Base-by-base conservation (phyloP, 2,888 invertebrate species). In the Galeruca laticollis region DNA sequence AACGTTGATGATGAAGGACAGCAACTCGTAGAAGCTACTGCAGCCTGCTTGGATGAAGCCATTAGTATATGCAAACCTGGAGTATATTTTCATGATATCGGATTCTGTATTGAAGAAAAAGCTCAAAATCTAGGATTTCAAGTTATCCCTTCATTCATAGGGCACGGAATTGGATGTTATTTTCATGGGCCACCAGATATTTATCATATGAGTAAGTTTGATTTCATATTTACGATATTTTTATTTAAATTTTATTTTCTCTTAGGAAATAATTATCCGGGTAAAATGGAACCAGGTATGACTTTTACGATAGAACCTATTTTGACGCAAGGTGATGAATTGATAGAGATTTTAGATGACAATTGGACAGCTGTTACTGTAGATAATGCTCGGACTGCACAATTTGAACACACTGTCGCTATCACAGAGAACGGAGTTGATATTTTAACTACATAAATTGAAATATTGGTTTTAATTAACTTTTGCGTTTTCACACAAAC, bases 281-380 rank as follows among this genome's bases (percentile, higher is more conserved):
- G 93, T 0, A 80, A 84, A 60, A 97, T 97, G 97, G 82, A 88
- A 76, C 85, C 93, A 2, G 96, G 96, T n/a, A 97, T 97, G 94
- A 94, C 94, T 0, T 98, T 98, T 81, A 98, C 98, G 0, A 94
- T 98, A 79, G 98, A 98, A 82, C 98, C 98, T 10, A 91, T 94
- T 9, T 81, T 98, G 15, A 90, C 92, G 1, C 92, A 95, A 76
- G 97, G 97, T 0, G 86, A 85, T 0, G 87, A 88, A 51, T 87
- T 91, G 66, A 87, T 94, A 1, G 87, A 89, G 26, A 87, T 95
- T 70, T 87, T 94, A 15, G 91, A 93, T 62, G 98, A 99, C 83
- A 93, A 93, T 0, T 99, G 99, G 98, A 98, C 99, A 0, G 94
- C 94, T 0, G 88, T 95, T 0, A 96, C 95, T 0, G 84, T 88